Evolutionary conservation across 2,797 vertebrate genomes (phyloP).

Genomic region (Nannoperca australis): DNA sequence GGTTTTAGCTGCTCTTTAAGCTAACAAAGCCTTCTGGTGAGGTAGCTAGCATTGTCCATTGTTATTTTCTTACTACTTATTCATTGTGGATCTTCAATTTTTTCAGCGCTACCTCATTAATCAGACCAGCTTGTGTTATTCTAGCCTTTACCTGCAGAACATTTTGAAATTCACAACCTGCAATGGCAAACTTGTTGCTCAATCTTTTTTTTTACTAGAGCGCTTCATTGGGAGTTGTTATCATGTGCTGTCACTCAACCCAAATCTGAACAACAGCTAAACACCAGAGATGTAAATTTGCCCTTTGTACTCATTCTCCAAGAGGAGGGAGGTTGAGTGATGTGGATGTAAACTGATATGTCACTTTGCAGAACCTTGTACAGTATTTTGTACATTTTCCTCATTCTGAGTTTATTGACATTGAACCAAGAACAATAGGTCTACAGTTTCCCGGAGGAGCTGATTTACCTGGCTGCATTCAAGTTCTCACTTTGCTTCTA

Average conservation of each 20-base stretch:
- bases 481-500: constrained; percentile 1
- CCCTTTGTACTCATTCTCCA: neutral
- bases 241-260: neutral
- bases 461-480: constrained; percentile 1
- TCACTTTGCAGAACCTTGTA: constrained; percentile 7
- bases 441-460: neutral
- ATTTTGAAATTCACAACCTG: neutral
- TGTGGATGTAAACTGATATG: neutral
- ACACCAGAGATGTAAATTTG: neutral
- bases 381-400: neutral
- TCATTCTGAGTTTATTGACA: constrained; percentile 10
- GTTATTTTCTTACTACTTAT: neutral
- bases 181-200: neutral
- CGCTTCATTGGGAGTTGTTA: neutral
- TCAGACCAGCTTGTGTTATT: neutral
- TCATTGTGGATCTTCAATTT: neutral
- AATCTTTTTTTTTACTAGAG: too few relatives aligned
- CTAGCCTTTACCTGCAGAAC: neutral
- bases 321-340: neutral
- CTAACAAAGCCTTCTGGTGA: neutral
- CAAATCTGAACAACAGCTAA: neutral
- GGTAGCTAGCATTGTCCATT: neutral
- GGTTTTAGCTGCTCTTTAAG: neutral
- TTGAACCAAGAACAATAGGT: neutral
- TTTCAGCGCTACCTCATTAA: too few relatives aligned